Conservation (phyloP, 2,888 invertebrate genomes). For the Noctua janthina region DNA sequence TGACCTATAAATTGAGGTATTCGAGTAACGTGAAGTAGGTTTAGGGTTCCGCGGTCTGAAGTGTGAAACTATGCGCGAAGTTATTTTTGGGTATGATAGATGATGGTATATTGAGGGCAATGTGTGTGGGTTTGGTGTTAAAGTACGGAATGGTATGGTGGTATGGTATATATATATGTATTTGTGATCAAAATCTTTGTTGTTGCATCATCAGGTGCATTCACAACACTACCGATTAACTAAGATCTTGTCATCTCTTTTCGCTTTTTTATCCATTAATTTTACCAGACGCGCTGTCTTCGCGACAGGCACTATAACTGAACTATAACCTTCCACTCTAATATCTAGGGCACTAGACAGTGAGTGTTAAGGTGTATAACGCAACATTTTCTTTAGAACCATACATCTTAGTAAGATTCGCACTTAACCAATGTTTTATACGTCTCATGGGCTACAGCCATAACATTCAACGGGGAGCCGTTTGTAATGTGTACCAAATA, state of each 20-base stretch:
- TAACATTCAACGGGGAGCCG: constrained; percentile 55
- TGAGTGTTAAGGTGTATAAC: neutral
- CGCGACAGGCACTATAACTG: too few relatives aligned
- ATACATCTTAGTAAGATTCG: constrained; percentile 16
- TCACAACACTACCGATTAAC: neutral
- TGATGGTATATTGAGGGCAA: constrained; percentile 7
- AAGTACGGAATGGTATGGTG: neutral
- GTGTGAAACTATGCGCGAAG: constrained; percentile 40
- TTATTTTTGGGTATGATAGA: constrained; percentile 32
- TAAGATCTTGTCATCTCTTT: neutral
- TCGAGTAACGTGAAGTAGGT: constrained; percentile 52
- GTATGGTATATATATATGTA: too few relatives aligned
- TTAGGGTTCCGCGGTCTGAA: constrained; percentile 40
- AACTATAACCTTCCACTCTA: neutral
- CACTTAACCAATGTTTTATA: constrained; percentile 51
- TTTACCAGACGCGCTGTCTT: neutral
- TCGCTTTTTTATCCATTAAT: neutral
- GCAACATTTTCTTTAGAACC: constrained; percentile 21
- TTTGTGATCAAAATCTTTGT: neutral
- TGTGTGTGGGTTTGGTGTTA: constrained; percentile 4
- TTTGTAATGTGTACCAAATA: constrained; percentile 65
- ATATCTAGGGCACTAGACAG: neutral
- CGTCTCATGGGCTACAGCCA: constrained; percentile 53
- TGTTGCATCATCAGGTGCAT: neutral
- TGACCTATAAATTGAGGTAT: constrained; percentile 67